Percentiles rank a stretch among this genome's conserved stretches.
These are phyloP conservation scores for Leucoptera coffeella DNA, from an alignment of 2,888 invertebrate species.

Conservation along the genomic window DNA sequence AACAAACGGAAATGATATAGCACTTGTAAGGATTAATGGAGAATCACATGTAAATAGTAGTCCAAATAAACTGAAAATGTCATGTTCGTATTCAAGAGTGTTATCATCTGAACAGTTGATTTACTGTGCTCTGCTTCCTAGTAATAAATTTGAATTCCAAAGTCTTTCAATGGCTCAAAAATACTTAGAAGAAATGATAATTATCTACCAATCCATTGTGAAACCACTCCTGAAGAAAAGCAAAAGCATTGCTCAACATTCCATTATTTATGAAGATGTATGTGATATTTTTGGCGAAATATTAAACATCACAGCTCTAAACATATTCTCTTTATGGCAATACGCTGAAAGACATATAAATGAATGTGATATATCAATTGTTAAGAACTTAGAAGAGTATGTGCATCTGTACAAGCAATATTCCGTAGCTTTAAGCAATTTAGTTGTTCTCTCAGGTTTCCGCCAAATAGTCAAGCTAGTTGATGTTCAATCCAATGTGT, in stretches of 20 bases:
- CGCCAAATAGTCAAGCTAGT: conserved; percentile 57
- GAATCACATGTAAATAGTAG: conserved; percentile 13
- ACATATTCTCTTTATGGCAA: conserved; percentile 63
- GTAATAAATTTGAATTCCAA: conserved; percentile 42
- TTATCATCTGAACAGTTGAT: conserved; percentile 39
- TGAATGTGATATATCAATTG: conserved; percentile 61
- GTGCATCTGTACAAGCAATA: conserved; percentile 66
- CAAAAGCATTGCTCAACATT: conserved; percentile 44
- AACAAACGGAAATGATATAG: conserved; percentile 13
- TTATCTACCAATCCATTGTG: conserved; percentile 56
- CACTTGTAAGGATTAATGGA: conserved; percentile 15
- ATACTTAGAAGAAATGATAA: conserved; percentile 63
- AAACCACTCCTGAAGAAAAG: conserved; percentile 62
- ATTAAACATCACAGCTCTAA: conserved; percentile 60
- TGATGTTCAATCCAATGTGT: conserved; percentile 52
- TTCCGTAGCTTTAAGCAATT: conserved; percentile 64
- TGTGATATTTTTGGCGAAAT: conserved; percentile 65
- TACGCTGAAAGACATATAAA: conserved; percentile 61
- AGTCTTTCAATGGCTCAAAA: conserved; percentile 60
- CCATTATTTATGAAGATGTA: conserved; percentile 57
- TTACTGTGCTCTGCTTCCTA: conserved; percentile 40
- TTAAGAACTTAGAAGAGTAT: conserved; percentile 66
- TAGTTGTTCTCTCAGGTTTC: conserved; percentile 67
- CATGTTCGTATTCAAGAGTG: conserved; percentile 44
- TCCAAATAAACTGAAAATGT: conserved; percentile 28